Conservation (phyloP, 2,888 invertebrate genomes). For the Monopis laevigella region DNA sequence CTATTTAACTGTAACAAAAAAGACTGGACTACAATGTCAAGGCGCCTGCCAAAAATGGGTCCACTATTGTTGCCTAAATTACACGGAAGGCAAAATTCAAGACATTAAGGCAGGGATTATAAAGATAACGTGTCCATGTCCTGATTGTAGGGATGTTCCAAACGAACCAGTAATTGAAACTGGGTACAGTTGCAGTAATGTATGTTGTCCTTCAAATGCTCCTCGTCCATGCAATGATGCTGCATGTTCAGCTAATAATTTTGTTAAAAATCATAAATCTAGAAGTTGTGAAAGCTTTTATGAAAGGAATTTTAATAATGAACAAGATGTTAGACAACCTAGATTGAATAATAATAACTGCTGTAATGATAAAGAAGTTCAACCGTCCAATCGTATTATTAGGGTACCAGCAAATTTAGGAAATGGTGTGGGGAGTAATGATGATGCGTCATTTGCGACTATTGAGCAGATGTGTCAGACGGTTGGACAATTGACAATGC, state of each 20-base stretch:
- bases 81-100: constrained; percentile 44
- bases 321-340: too few relatives aligned
- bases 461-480: constrained; percentile 30
- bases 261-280: too few relatives aligned
- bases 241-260: neutral
- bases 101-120: constrained; percentile 45
- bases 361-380: too few relatives aligned
- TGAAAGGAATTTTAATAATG: too few relatives aligned
- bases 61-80: constrained; percentile 44
- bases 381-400: neutral
- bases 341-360: too few relatives aligned
- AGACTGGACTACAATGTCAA: constrained; percentile 42
- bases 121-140: constrained; percentile 47
- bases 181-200: neutral
- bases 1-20: constrained; percentile 32
- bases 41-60: constrained; percentile 47
- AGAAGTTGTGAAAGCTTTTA: too few relatives aligned
- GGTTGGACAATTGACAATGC: constrained; percentile 27
- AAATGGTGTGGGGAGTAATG: neutral
- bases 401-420: neutral
- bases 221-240: neutral
- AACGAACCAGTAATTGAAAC: neutral
- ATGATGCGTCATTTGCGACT: constrained; percentile 4
- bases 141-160: constrained; percentile 33
- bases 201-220: neutral